Percentiles rank a stretch among this genome's conserved stretches.
Conservation (phyloP, 2,113 vertebrate genomes). For the Oenanthe oenanthe region DNA sequence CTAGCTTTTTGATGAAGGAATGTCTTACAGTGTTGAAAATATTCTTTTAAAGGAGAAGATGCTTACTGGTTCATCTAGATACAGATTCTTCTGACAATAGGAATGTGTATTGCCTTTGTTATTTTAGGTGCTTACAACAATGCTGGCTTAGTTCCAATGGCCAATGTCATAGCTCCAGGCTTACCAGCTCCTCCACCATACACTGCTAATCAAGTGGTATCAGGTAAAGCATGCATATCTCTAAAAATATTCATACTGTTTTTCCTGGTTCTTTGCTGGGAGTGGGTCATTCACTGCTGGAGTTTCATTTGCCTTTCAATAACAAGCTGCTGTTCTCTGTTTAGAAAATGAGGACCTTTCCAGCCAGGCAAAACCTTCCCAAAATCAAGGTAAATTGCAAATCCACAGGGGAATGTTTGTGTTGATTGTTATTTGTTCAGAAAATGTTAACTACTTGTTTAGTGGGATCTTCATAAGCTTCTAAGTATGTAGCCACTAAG, state of each 20-base stretch:
- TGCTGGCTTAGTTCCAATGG: slow-evolving; percentile 90
- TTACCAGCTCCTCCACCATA: slow-evolving; percentile 88
- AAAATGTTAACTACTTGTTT: neutral
- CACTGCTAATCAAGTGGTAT: slow-evolving; percentile 81
- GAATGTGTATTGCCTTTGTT: neutral
- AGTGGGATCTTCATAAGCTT: neutral
- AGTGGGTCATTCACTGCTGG: neutral
- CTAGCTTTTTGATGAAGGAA: neutral
- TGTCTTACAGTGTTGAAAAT: neutral
- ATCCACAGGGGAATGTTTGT: neutral
- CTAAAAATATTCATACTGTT: neutral
- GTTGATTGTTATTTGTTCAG: neutral
- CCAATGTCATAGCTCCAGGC: slow-evolving; percentile 89
- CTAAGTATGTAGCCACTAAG: neutral
- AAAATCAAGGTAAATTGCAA: slow-evolving; percentile 77
- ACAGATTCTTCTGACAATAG: neutral
- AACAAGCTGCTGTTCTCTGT: slow-evolving; percentile 39
- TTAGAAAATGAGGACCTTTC: slow-evolving; percentile 80
- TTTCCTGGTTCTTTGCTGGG: neutral
- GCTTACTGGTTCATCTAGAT: neutral
- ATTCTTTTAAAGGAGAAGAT: neutral
- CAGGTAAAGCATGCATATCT: slow-evolving; percentile 81
- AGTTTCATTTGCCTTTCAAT: slow-evolving; percentile 33
- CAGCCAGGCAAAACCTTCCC: slow-evolving; percentile 73
- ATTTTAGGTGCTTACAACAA: slow-evolving; percentile 95